phyloP scores from a whole-genome alignment of 2,888 invertebrate species.

The Zonitis immaculata region DNA sequence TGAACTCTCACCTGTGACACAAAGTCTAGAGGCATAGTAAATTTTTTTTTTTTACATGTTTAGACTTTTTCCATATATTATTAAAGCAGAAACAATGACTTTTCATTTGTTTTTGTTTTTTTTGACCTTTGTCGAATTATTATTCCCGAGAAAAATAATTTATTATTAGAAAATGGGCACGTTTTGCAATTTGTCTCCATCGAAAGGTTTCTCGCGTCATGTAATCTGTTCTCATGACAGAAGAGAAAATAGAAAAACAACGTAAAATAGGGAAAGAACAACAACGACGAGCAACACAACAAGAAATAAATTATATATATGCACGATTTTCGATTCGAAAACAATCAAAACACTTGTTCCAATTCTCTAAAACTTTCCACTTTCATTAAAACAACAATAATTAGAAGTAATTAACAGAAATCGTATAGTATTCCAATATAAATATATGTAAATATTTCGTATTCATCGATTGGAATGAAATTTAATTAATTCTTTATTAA shows the following conservation, averaged over 20 bases:
- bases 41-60: not conserved
- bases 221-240: conserved; percentile 39
- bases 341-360: conserved; percentile 18
- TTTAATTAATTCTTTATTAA: not conserved
- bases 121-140: not conserved
- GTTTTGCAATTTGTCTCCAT: conserved; percentile 39
- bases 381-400: not conserved
- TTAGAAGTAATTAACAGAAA: not conserved
- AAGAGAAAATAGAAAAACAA: conserved; percentile 27
- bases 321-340: conserved; percentile 28
- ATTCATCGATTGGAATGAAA: not conserved
- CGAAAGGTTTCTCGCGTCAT: conserved; percentile 30
- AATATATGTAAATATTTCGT: not conserved
- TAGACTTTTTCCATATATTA: not conserved
- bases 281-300: not conserved
- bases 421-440: not conserved
- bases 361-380: conserved; percentile 2
- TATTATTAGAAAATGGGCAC: conserved; percentile 25
- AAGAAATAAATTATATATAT: conserved; percentile 22
- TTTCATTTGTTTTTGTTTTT: not conserved
- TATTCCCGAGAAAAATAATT: conserved; percentile 7
- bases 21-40: not conserved
- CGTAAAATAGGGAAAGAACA: not conserved
- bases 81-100: not conserved
- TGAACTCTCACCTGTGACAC: conserved; percentile 3